phyloP scores from a whole-genome alignment of 2,797 vertebrate genomes.

The Melanotaenia pygmaea region DNA sequence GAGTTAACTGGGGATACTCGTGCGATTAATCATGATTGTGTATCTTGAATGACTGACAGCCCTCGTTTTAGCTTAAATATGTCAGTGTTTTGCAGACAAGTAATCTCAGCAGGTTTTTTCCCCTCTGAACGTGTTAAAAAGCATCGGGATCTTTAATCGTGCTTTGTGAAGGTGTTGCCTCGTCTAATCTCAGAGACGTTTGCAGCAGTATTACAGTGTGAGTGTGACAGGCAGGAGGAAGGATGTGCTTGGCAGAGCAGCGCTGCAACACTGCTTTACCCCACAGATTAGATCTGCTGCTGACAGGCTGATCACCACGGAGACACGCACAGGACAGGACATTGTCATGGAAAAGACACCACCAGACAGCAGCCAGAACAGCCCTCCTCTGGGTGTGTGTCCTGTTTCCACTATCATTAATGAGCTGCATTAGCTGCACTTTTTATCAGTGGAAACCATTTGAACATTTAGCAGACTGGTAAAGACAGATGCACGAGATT shows the following conservation, averaged over 20 bases:
- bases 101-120: neutral
- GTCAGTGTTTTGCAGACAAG: too few relatives aligned
- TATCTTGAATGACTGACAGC: too few relatives aligned
- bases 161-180: slow-evolving; percentile 31
- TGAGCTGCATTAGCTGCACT: too few relatives aligned
- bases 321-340: slow-evolving; percentile 14
- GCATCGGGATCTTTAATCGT: slow-evolving; percentile 28
- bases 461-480: too few relatives aligned
- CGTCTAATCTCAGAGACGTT: slow-evolving; percentile 47
- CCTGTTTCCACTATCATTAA: too few relatives aligned
- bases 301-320: slow-evolving; percentile 57
- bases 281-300: slow-evolving; percentile 62
- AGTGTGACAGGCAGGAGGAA: slow-evolving; percentile 51
- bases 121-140: neutral
- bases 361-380: too few relatives aligned
- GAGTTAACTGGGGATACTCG: too few relatives aligned
- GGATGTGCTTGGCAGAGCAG: slow-evolving; percentile 56
- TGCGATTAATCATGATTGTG: too few relatives aligned
- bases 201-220: slow-evolving; percentile 27
- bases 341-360: neutral
- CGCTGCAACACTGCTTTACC: slow-evolving; percentile 48
- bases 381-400: too few relatives aligned
- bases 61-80: too few relatives aligned
- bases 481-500: too few relatives aligned
- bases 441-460: too few relatives aligned